Conservation (phyloP, 2,888 invertebrate genomes). For the Drosophila diplacantha region DNA sequence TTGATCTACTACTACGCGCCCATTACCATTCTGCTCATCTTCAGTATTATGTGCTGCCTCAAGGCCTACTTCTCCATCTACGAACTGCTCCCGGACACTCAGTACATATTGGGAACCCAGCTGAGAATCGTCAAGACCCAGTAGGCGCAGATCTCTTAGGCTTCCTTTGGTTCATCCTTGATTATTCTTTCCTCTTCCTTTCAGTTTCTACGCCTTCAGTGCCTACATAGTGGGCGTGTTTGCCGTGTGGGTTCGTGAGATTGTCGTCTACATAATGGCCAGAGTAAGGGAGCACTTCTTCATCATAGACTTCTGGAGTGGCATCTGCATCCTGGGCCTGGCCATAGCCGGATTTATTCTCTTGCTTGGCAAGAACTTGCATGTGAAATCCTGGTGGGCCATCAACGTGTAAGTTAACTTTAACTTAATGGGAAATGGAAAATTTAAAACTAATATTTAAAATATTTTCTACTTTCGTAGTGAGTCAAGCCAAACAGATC, state of each 20-base stretch:
- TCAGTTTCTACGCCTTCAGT: slow-evolving; percentile 65
- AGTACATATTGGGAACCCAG: slow-evolving; percentile 60
- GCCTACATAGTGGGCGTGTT: slow-evolving; percentile 63
- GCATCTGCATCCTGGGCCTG: slow-evolving; percentile 64
- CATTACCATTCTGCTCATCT: slow-evolving; percentile 56
- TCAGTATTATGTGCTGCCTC: slow-evolving; percentile 58
- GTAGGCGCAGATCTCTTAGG: slow-evolving; percentile 39
- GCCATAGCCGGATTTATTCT: slow-evolving; percentile 67
- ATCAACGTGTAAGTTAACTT: slow-evolving; percentile 64
- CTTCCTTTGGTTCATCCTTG: too few relatives aligned
- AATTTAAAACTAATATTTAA: rapidly evolving
- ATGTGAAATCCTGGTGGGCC: slow-evolving; percentile 69
- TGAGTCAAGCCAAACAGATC: slow-evolving; percentile 61
- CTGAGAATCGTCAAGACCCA: slow-evolving; percentile 63
- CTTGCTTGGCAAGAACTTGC: slow-evolving; percentile 65
- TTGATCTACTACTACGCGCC: slow-evolving; percentile 66
- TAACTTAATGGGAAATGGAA: rapidly evolving
- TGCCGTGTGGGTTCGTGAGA: slow-evolving; percentile 68
- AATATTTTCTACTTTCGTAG: slow-evolving; percentile 15
- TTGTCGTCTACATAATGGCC: slow-evolving; percentile 67
- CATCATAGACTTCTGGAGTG: slow-evolving; percentile 73
- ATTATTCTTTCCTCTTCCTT: neutral
- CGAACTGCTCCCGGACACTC: slow-evolving; percentile 56
- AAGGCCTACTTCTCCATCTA: slow-evolving; percentile 64
- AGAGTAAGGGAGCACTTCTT: slow-evolving; percentile 66